phyloP scores from a whole-genome alignment of 92 coral and sea anemone genomes.

The Pocillopora grandis region DNA sequence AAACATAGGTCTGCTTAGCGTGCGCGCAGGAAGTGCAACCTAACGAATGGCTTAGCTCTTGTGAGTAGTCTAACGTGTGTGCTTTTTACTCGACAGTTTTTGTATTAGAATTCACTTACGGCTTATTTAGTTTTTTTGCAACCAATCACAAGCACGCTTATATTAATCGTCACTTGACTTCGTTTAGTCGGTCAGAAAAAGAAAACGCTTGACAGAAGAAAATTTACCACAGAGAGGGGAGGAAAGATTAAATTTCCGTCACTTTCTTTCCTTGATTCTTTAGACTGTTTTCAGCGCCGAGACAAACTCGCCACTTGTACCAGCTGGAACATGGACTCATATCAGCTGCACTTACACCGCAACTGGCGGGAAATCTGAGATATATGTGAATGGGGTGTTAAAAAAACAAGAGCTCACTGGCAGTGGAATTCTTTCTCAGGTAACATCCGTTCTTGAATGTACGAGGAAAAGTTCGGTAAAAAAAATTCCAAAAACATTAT shows the following conservation, averaged over 20 bases:
- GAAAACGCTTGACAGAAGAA: no score
- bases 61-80: no score
- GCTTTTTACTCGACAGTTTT: no score
- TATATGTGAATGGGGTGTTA: conserved; percentile 84
- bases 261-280: neutral
- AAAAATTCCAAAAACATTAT: no score
- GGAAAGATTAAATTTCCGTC: neutral
- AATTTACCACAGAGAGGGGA: neutral
- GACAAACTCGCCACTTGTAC: conserved; percentile 79
- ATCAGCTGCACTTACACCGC: conserved; percentile 83
- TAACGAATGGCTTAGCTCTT: neutral
- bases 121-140: no score
- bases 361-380: conserved; percentile 78
- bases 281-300: conserved; percentile 93
- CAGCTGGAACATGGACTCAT: conserved; percentile 95
- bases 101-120: no score
- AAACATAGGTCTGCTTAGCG: neutral
- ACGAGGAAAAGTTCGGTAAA: no score
- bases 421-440: conserved; percentile 90
- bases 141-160: no score
- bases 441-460: neutral
- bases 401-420: conserved; percentile 92
- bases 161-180: no score
- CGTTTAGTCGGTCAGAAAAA: no score
- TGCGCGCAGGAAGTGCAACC: neutral